Conservation (phyloP, 2,888 invertebrate species). For the Chymomyza caudatula region DNA sequence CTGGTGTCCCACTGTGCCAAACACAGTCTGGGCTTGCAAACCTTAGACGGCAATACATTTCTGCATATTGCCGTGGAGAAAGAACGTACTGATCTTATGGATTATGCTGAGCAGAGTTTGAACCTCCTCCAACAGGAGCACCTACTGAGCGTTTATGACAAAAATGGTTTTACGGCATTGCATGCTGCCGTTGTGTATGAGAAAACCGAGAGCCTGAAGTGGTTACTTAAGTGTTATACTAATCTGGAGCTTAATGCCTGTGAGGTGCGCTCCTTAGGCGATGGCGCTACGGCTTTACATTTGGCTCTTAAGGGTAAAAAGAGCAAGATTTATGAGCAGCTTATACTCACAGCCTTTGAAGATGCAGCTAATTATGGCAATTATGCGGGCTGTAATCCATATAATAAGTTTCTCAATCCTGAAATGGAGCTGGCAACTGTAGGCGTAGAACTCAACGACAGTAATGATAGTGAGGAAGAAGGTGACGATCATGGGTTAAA, state of each 20-base stretch:
- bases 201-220: neutral
- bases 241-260: neutral
- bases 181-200: neutral
- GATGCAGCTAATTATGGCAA: neutral
- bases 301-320: neutral
- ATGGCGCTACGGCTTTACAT: neutral
- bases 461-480: too few relatives aligned
- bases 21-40: neutral
- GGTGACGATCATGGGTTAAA: too few relatives aligned
- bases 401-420: neutral
- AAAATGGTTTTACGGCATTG: neutral
- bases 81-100: neutral
- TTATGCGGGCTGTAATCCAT: neutral
- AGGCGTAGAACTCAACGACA: too few relatives aligned
- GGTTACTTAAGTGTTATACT: neutral
- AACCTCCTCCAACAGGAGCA: neutral
- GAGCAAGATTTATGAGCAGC: neutral
- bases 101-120: neutral
- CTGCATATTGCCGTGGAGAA: neutral
- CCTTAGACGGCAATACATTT: neutral
- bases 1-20: neutral
- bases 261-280: neutral
- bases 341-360: neutral
- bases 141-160: neutral
- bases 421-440: too few relatives aligned